These are phyloP conservation scores for Xiphophorus couchianus DNA, from an alignment of 2,113 vertebrate species.

Conservation along the genomic window DNA sequence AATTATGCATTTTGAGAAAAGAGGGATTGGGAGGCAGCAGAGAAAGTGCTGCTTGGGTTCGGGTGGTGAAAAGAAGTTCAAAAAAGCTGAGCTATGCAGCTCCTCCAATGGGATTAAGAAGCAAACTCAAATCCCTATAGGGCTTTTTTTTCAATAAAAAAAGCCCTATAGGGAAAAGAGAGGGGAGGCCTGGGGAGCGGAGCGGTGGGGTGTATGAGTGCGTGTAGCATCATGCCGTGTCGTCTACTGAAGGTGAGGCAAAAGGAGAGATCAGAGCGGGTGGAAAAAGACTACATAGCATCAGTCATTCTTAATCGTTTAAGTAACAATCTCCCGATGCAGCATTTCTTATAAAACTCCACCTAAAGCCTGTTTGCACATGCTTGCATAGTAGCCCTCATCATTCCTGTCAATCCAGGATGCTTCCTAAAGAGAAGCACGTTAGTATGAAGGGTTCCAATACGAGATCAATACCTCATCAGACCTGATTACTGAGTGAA, in stretches of 20 bases:
- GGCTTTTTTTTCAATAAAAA: slow-evolving; percentile 1
- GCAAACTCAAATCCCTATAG: slow-evolving; percentile 27
- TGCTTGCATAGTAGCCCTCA: slow-evolving; percentile 12
- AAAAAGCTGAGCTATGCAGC: slow-evolving; percentile 66
- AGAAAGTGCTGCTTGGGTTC: slow-evolving; percentile 6
- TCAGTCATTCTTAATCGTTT: slow-evolving; percentile 64
- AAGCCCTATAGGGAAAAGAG: slow-evolving; percentile 38
- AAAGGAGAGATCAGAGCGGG: slow-evolving; percentile 42
- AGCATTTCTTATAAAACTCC: background rate
- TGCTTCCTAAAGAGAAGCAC: background rate
- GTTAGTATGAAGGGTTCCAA: background rate
- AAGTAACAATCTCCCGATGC: slow-evolving; percentile 25
- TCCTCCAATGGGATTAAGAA: slow-evolving; percentile 51
- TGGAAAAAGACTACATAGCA: slow-evolving; percentile 47
- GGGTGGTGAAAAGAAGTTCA: slow-evolving; percentile 40
- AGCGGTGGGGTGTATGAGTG: slow-evolving; percentile 13
- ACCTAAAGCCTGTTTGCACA: slow-evolving; percentile 38
- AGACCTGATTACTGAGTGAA: background rate
- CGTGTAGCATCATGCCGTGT: slow-evolving; percentile 53
- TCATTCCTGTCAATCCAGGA: slow-evolving; percentile 1
- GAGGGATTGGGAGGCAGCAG: background rate
- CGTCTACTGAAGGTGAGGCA: background rate
- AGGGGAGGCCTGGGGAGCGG: background rate
- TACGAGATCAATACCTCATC: background rate
- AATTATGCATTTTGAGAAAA: slow-evolving; percentile 28